Evolutionary conservation across 2,888 invertebrate genomes (phyloP).

Genomic region (Siphonodentalium dalli): DNA sequence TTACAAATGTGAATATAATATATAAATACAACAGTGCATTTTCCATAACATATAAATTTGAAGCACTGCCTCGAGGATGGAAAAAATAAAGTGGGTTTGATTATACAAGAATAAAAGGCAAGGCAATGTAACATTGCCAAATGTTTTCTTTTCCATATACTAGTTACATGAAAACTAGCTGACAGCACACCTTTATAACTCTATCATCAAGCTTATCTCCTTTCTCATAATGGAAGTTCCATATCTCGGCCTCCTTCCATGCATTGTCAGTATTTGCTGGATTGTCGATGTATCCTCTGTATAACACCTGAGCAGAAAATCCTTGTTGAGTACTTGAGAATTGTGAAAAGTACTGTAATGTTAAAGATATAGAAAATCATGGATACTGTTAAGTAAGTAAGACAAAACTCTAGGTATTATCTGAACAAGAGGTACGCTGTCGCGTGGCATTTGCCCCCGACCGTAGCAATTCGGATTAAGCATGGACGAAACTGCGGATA

Average conservation of each 20-base stretch:
- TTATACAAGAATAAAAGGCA: background rate
- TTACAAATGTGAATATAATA: too few species aligned
- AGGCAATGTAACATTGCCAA: background rate
- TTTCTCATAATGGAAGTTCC: conserved; percentile 57
- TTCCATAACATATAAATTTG: too few species aligned
- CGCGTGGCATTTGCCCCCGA: too few species aligned
- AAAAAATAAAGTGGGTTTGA: background rate
- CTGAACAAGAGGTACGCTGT: too few species aligned
- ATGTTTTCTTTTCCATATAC: background rate
- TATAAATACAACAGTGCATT: too few species aligned
- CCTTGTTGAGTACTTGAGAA: too few species aligned
- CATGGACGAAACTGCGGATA: too few species aligned
- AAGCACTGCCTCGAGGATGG: background rate
- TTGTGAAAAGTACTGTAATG: too few species aligned
- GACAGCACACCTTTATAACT: conserved; percentile 39
- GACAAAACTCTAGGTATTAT: too few species aligned
- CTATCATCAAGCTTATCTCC: conserved; percentile 47
- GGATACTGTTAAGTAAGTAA: too few species aligned
- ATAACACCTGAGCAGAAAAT: conserved; percentile 49
- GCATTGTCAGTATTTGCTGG: conserved; percentile 60
- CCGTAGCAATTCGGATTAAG: too few species aligned
- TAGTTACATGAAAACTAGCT: background rate
- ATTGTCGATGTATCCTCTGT: conserved; percentile 63
- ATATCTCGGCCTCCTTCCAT: conserved; percentile 57
- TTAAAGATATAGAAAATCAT: too few species aligned